phyloP scores from a whole-genome alignment of 2,797 vertebrate genomes.

The Onychomys arenicola region DNA sequence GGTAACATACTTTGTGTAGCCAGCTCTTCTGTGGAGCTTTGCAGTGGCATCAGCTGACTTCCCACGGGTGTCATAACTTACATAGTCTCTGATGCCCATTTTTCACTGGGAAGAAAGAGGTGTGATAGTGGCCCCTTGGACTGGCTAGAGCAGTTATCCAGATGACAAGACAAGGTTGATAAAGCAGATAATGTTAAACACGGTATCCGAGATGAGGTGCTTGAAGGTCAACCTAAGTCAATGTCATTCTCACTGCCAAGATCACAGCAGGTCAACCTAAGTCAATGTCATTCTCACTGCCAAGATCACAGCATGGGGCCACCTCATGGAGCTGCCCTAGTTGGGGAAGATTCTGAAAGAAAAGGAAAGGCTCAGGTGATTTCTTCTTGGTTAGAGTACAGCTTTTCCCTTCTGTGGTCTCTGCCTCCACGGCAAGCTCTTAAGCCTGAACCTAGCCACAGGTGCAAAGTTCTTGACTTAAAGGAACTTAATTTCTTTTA shows the following conservation, averaged over 20 bases:
- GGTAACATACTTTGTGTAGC: conserved; percentile 2
- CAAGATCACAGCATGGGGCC: background rate
- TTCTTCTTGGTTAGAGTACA: too few species aligned
- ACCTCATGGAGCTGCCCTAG: background rate
- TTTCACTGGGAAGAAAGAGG: background rate
- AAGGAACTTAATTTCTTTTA: conserved; percentile 48
- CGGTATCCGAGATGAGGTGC: background rate
- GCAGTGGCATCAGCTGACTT: background rate
- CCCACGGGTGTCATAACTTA: background rate
- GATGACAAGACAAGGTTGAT: background rate
- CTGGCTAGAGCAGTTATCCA: background rate
- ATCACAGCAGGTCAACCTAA: background rate
- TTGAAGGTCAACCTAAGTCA: background rate
- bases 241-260: background rate
- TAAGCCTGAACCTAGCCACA: background rate
- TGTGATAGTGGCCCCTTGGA: background rate
- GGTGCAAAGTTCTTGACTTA: background rate
- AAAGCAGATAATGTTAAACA: background rate
- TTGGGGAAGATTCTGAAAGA: background rate
- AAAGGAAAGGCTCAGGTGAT: background rate
- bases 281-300: background rate
- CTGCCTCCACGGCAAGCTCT: conserved; percentile 5
- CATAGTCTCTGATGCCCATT: background rate
- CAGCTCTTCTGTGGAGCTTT: background rate
- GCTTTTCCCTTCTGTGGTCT: too few species aligned